Evolutionary conservation across 2,797 vertebrate species (phyloP).

Genomic region (Gobionotothen gibberifrons): DNA sequence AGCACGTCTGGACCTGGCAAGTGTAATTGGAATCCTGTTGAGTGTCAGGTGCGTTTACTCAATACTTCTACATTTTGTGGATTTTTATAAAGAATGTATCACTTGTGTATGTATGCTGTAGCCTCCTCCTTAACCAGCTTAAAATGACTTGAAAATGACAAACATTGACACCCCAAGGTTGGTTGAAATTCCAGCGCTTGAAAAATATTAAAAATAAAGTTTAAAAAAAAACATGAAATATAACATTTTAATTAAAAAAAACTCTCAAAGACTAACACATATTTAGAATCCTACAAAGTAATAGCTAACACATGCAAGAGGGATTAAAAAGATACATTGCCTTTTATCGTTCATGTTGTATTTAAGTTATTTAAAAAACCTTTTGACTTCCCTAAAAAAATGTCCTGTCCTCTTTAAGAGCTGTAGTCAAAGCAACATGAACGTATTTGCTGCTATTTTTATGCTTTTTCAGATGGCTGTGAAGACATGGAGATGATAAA

Average conservation of each 20-base stretch:
- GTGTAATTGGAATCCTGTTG: neutral
- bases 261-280: neutral
- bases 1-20: neutral
- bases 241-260: neutral
- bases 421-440: neutral
- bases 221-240: neutral
- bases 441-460: constrained; percentile 29
- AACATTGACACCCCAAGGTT: neutral
- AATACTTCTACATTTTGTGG: neutral
- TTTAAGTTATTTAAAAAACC: neutral
- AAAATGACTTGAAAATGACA: neutral
- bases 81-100: neutral
- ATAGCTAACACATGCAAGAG: neutral
- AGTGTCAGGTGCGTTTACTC: neutral
- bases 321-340: neutral
- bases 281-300: neutral
- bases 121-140: neutral
- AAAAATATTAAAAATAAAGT: neutral
- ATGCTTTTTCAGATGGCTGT: constrained; percentile 25
- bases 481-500: constrained; percentile 19
- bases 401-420: neutral
- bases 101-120: too few relatives aligned
- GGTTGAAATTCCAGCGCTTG: too few relatives aligned
- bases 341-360: neutral
- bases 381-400: neutral